phyloP scores from a whole-genome alignment of 2,888 invertebrate species.

The Lobophora halterata region DNA sequence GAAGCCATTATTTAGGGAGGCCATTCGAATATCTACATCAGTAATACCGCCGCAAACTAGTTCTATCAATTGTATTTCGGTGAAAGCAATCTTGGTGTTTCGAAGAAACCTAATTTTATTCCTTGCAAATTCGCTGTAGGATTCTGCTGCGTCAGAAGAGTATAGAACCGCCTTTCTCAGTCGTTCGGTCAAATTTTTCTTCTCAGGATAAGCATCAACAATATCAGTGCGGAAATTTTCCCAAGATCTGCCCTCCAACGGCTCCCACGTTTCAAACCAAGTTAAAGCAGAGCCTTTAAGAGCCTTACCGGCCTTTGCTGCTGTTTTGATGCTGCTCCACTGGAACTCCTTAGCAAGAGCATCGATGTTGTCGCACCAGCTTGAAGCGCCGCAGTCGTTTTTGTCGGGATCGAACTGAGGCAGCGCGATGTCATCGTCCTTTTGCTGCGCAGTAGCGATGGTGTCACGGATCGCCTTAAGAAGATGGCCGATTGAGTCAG shows the following conservation, averaged over 20 bases:
- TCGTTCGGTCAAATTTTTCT: conserved; percentile 2
- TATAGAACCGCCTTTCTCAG: background rate
- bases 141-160: background rate
- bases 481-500: conserved; percentile 3
- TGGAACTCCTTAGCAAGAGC: conserved; percentile 5
- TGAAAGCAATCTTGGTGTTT: conserved; percentile 9
- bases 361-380: conserved; percentile 12
- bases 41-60: conserved; percentile 9
- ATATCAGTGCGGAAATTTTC: background rate
- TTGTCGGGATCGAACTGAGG: conserved; percentile 14
- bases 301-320: conserved; percentile 20
- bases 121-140: conserved; percentile 6
- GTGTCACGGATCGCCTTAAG: conserved; percentile 14
- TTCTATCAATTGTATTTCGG: conserved; percentile 5
- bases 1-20: conserved; percentile 1
- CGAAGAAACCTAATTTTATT: conserved; percentile 4
- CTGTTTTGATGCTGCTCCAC: conserved; percentile 17
- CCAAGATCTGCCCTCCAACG: conserved; percentile 1
- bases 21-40: conserved; percentile 9
- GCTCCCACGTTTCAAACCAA: conserved; percentile 16
- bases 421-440: conserved; percentile 15
- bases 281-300: conserved; percentile 20
- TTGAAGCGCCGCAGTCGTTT: conserved; percentile 1
- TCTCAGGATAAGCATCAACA: background rate
- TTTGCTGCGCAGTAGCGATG: background rate